Conservation (phyloP, 2,888 invertebrate species). For the Cataglyphis altisquamis region DNA sequence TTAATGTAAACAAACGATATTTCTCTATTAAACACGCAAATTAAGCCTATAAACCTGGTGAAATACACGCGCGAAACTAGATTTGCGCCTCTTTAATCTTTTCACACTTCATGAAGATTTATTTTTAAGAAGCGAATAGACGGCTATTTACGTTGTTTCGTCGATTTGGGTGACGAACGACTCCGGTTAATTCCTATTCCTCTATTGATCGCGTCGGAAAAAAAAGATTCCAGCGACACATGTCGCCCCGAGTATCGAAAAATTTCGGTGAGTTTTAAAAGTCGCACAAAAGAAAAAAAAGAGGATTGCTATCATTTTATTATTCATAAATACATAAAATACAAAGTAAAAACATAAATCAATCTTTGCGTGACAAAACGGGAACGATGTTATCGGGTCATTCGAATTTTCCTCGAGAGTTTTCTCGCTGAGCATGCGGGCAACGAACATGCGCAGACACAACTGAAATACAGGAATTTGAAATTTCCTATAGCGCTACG, state of each 20-base stretch:
- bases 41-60: background rate
- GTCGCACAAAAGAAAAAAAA: background rate
- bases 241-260: background rate
- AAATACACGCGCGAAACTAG: background rate
- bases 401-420: constrained; percentile 38
- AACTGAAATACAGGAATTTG: constrained; percentile 36
- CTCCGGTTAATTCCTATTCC: background rate
- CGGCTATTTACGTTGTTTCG: background rate
- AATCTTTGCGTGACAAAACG: constrained; percentile 50
- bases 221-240: constrained; percentile 1
- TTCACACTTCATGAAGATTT: background rate
- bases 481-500: constrained; percentile 31
- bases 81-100: background rate
- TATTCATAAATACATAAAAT: constrained; percentile 37
- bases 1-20: constrained; percentile 14
- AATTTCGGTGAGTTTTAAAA: constrained; percentile 35
- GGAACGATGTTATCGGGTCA: constrained; percentile 51
- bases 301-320: background rate
- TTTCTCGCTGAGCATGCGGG: constrained; percentile 44
- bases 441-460: constrained; percentile 24
- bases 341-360: constrained; percentile 39
- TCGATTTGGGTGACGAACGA: background rate
- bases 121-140: constrained; percentile 1
- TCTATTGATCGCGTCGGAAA: constrained; percentile 7
- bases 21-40: constrained; percentile 2